Conservation (phyloP, 1,140 invertebrate genomes). For the Trichonephila clavipes region DNA sequence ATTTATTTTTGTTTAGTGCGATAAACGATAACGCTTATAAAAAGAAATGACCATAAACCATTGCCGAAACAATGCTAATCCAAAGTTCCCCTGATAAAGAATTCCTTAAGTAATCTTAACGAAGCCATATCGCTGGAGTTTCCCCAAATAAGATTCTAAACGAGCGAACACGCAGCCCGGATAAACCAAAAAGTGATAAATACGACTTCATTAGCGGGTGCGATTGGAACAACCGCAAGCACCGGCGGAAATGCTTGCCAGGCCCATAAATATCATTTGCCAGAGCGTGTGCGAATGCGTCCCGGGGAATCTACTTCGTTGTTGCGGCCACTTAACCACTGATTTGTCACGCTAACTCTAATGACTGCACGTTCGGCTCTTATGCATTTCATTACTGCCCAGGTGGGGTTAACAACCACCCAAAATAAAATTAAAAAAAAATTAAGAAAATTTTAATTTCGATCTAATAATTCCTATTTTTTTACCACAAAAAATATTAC, state of each 20-base stretch:
- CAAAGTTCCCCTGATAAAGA: too few relatives aligned
- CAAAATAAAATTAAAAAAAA: too few relatives aligned
- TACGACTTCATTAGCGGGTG: slow-evolving; percentile 61
- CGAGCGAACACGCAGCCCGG: neutral
- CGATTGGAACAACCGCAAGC: slow-evolving; percentile 10
- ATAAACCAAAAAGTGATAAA: slow-evolving; percentile 49
- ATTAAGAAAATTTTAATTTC: too few relatives aligned
- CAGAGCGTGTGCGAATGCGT: neutral
- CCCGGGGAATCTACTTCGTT: slow-evolving; percentile 15
- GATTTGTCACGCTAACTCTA: slow-evolving; percentile 43
- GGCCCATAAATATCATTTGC: slow-evolving; percentile 39
- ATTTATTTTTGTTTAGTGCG: too few relatives aligned
- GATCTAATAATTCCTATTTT: too few relatives aligned
- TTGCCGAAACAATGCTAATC: too few relatives aligned
- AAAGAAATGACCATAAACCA: too few relatives aligned
- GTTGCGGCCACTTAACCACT: neutral
- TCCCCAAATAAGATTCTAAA: neutral
- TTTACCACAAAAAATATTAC: too few relatives aligned
- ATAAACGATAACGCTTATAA: too few relatives aligned
- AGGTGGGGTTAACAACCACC: neutral
- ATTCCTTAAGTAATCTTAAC: too few relatives aligned
- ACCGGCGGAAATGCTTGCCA: neutral
- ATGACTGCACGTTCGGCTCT: slow-evolving; percentile 32
- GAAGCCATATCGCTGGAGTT: too few relatives aligned
- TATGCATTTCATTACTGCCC: slow-evolving; percentile 43